Base-by-base conservation (phyloP, 2,888 invertebrate genomes). In the Rhabditophanes sp. region DNA sequence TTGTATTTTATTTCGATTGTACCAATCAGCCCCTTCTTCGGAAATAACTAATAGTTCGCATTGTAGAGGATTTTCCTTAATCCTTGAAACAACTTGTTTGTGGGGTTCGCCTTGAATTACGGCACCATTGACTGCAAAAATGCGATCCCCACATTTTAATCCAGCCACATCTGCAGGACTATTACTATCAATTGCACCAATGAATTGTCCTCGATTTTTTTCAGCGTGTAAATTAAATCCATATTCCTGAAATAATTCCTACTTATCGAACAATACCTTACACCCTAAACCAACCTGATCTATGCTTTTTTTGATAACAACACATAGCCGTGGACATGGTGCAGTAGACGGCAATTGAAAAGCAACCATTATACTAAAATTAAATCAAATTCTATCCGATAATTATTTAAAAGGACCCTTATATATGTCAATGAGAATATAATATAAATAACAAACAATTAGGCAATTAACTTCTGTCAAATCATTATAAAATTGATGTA, bases 21-120 rank as follows among this genome's bases (percentile, higher is more conserved):
- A 81, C 72, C 76, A 75, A 46, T 75, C 74, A 52, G 79, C 80
- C 26, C 78, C 76, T 53, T 75, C 76, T 21, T 75, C 73, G 61
- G 80, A 78, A 43, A 82, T 77, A 40, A 96, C 84, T 53, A 90
- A 73, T 53, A 96, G 72, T 60, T 78, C 79, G 7, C 88, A 87
- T 66, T 87, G 41, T 19, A 43, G 33, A 27, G 57, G 51, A 24
- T 56, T 40, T 16, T 43, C 33, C 37, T 63, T 63, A 41, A 61
- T 63, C 7, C 50, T 37, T 15, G 44, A 46, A 11, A 61, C 61
- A 6, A 62, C 60, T 56, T 58, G 31, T 37, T 51, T 56, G 37
- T 63, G 63, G 11, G 45, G 42, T 27, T 52, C 48, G 9, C 51
- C 56, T 20, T 45, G 39, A 30, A 63, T 57, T 28, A 39, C 32